Conservation (phyloP, 2,113 vertebrate genomes). For the Procavia capensis region DNA sequence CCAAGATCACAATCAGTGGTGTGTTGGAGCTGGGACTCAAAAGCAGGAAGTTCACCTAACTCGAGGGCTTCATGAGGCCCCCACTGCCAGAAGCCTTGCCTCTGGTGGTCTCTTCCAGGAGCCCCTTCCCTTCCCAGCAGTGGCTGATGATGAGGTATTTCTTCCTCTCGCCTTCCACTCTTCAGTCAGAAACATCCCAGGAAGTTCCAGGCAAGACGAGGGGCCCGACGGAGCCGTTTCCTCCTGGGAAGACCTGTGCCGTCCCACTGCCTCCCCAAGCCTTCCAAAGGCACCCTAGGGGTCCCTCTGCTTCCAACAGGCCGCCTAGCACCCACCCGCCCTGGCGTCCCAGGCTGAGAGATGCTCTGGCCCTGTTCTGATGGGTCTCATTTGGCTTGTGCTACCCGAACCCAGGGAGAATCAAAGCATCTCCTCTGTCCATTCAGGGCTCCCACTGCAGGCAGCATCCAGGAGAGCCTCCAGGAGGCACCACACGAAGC, state of each 20-base stretch:
- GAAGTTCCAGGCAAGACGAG: neutral
- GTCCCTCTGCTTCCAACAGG: neutral
- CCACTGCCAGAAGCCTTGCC: neutral
- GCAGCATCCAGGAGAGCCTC: neutral
- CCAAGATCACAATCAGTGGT: neutral
- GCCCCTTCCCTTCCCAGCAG: neutral
- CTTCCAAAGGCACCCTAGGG: neutral
- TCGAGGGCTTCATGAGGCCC: rapidly evolving
- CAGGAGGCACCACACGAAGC: neutral
- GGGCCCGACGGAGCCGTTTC: neutral
- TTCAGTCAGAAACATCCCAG: neutral
- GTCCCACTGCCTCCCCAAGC: too few species aligned
- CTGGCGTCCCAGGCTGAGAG: rapidly evolving
- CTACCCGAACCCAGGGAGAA: neutral
- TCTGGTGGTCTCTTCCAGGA: neutral
- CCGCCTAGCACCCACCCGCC: rapidly evolving
- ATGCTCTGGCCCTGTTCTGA: neutral
- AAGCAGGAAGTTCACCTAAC: neutral
- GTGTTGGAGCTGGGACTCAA: neutral
- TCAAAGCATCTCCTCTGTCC: neutral
- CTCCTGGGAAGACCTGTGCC: neutral
- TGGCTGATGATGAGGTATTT: neutral
- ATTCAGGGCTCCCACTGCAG: neutral
- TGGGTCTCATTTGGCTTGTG: neutral
- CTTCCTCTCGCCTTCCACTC: neutral